Evolutionary conservation across 2,888 invertebrate genomes (phyloP).

Genomic region (Coleophora flavipennella): DNA sequence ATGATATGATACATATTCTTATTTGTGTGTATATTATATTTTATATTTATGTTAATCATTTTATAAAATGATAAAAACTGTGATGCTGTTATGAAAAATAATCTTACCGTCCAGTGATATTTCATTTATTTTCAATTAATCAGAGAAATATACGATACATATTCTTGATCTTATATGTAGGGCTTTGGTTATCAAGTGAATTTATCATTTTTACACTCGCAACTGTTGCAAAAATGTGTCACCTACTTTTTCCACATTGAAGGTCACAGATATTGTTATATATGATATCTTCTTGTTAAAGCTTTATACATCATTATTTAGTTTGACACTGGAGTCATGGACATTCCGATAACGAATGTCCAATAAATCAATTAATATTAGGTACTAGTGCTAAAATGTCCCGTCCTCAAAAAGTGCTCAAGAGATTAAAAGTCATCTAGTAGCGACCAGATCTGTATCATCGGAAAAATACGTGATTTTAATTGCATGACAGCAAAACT

Average conservation of each 20-base stretch:
- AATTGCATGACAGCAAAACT: background rate
- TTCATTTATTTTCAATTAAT: too few species aligned
- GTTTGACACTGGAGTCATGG: slow-evolving; percentile 50
- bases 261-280: slow-evolving; percentile 50
- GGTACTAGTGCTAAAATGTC: too few species aligned
- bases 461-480: slow-evolving; percentile 2
- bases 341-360: slow-evolving; percentile 34
- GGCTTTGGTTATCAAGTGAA: slow-evolving; percentile 20
- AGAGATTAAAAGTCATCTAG: too few species aligned
- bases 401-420: too few species aligned
- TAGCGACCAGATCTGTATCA: background rate
- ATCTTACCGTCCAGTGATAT: too few species aligned
- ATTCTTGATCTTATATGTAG: slow-evolving; percentile 10
- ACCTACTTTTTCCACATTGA: slow-evolving; percentile 61
- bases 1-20: too few species aligned
- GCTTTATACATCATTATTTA: slow-evolving; percentile 41
- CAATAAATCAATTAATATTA: slow-evolving; percentile 26
- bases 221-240: slow-evolving; percentile 19
- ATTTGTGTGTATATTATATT: too few species aligned
- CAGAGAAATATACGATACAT: too few species aligned
- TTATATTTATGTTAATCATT: too few species aligned
- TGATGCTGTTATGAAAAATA: too few species aligned
- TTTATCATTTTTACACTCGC: slow-evolving; percentile 17
- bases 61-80: too few species aligned
- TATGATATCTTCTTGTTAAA: slow-evolving; percentile 20